A percentile compares a stretch with the other conserved stretches of the same genome.
These are phyloP conservation scores for Echinops telfairi DNA, from an alignment of 2,113 vertebrate species.

Conservation along the genomic window DNA sequence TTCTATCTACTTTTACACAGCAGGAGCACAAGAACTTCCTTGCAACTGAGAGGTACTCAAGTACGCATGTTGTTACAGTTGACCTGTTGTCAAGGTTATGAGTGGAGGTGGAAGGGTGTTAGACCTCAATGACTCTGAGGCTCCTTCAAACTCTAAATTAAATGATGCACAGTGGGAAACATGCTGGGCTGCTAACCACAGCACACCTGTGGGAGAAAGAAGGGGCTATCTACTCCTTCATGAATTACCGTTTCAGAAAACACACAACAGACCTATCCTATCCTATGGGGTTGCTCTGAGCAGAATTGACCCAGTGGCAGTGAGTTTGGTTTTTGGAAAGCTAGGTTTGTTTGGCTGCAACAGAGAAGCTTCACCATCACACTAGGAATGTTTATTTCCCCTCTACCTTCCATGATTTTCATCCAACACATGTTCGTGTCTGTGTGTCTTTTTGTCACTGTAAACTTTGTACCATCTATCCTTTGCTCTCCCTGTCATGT, in stretches of 20 bases:
- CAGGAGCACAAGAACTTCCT: not conserved
- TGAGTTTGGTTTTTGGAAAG: too few relatives aligned
- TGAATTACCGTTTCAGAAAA: too few relatives aligned
- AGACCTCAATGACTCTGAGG: not conserved
- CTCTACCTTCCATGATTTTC: not conserved
- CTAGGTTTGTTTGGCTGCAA: too few relatives aligned
- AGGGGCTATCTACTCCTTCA: too few relatives aligned
- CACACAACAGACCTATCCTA: too few relatives aligned
- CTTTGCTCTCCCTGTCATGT: not conserved
- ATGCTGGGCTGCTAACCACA: not conserved
- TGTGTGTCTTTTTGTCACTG: not conserved
- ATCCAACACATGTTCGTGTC: not conserved
- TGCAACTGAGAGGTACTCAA: not conserved
- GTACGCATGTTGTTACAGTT: not conserved
- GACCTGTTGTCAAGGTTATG: not conserved
- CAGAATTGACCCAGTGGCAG: too few relatives aligned
- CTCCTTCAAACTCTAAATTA: constrained; percentile 11
- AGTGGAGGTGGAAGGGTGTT: not conserved
- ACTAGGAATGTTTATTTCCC: not conserved
- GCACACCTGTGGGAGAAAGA: not conserved
- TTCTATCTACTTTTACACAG: not conserved
- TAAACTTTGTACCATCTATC: constrained; percentile 31
- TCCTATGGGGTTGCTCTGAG: too few relatives aligned
- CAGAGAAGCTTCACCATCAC: not conserved
- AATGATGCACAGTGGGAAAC: not conserved